Evolutionary conservation across 2,797 vertebrate species (phyloP), one percentile per base, ranked within the genome.

Genomic region (Notolabrus celidotus): DNA sequence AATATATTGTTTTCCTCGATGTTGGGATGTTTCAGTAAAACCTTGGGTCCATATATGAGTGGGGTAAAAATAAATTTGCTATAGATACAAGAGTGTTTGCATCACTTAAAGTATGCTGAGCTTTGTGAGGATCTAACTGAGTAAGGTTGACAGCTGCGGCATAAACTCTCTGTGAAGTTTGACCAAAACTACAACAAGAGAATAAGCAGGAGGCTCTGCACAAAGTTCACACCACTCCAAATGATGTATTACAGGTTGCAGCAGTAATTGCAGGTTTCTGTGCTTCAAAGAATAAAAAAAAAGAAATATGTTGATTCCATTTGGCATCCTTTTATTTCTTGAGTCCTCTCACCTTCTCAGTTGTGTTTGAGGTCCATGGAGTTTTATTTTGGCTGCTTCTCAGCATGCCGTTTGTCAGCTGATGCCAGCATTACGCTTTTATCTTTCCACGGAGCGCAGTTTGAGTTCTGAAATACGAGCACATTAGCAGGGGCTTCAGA

Each of bases 401-500:
- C 63, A 49, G 42, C 23, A 16, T 61, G 69, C 39, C 31, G 43
- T 53, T 58, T 75, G 63, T 77, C 70, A 72, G 53, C 5, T 56
- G 63, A 77, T 72, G 73, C 61, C 74, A 82, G 71, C 66, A 69
- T 73, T 78, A 54, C 5, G 1, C 73, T 82, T 71, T 76, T 45
- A 75, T 77, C 62, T 61, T 56, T 71, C 57, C 43, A 29, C 57
- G 39, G 38, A 63, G 63, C 7, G 2, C 33, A 39, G 61, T 10
- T 39, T 17, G 36, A 43, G 41, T 43, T 43, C 54, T 74, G 33
- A 64, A 71, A 65, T 70, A 69, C 23, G 22, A 50, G 46, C 60
- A 52, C 39, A 55, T 51, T 62, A 80, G 46, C 47, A 29, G 19
- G n/a, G 76, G 38, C 74, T 50, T 47, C 53, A 51, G 43, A 54